Percentiles rank a stretch among this genome's conserved stretches.
Conservation (phyloP, 2,797 vertebrate genomes). For the Neostethus bicornis region DNA sequence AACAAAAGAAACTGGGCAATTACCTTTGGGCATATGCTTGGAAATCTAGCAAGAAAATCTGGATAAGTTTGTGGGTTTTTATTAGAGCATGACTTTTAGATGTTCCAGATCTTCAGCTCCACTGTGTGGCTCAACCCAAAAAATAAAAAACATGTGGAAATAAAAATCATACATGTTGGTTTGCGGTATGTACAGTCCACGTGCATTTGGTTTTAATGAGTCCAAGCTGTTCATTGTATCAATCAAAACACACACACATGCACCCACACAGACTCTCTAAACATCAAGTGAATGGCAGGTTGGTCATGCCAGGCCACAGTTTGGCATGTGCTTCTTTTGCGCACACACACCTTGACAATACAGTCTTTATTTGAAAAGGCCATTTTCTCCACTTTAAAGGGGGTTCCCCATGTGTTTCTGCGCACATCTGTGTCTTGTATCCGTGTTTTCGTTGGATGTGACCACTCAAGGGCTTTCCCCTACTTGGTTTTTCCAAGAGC, state of each 20-base stretch:
- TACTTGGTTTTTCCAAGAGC: conserved; percentile 73
- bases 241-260: conserved; percentile 34
- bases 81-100: not conserved
- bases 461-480: conserved; percentile 72
- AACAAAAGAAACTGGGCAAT: too few relatives aligned
- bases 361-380: conserved; percentile 64
- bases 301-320: conserved; percentile 42
- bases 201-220: conserved; percentile 45
- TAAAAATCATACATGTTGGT: conserved; percentile 27
- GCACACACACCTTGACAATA: conserved; percentile 65
- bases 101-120: conserved; percentile 11
- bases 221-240: conserved; percentile 53
- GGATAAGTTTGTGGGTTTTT: not conserved
- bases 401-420: conserved; percentile 54
- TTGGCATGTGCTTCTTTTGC: conserved; percentile 40
- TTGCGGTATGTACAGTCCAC: conserved; percentile 15
- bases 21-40: not conserved
- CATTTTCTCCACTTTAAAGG: conserved; percentile 67
- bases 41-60: conserved; percentile 1
- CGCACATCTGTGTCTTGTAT: conserved; percentile 24
- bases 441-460: conserved; percentile 70
- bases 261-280: conserved; percentile 20
- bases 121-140: not conserved
- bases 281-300: conserved; percentile 41
- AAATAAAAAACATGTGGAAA: conserved; percentile 34